phyloP scores from a whole-genome alignment of 2,113 vertebrate species.

The Vidua macroura region DNA sequence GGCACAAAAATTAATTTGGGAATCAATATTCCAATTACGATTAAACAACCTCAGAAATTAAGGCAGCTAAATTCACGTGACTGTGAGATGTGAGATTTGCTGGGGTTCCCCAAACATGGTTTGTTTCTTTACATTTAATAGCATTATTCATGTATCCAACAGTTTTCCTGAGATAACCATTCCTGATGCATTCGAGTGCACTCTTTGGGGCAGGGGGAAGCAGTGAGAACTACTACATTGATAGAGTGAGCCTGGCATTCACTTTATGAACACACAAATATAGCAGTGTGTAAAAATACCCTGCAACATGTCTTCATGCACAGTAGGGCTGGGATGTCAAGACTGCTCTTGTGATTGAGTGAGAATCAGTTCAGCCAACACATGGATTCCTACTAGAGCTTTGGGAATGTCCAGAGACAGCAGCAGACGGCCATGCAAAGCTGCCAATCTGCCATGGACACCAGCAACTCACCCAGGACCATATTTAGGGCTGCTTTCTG shows the following conservation, averaged over 20 bases:
- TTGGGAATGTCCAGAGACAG: neutral
- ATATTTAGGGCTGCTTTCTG: neutral
- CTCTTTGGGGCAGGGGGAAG: neutral
- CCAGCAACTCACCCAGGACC: neutral
- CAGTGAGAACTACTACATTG: neutral
- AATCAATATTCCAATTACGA: constrained; percentile 30
- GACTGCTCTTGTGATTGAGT: neutral
- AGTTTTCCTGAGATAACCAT: neutral
- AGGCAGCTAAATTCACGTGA: neutral
- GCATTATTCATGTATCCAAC: neutral
- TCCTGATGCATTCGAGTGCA: neutral
- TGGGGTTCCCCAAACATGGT: neutral
- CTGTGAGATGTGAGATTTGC: neutral
- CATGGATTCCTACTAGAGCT: neutral
- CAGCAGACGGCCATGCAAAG: neutral
- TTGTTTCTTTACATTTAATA: neutral
- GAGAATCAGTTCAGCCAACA: neutral
- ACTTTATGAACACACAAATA: neutral
- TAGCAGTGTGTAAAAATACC: neutral
- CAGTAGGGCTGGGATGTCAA: neutral
- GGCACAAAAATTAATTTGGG: neutral
- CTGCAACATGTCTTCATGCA: neutral
- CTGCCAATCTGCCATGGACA: neutral
- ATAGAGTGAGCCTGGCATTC: neutral
- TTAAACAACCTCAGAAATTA: neutral